Evolutionary conservation across 2,113 vertebrate species (phyloP).

Genomic region (Azemiops feae): DNA sequence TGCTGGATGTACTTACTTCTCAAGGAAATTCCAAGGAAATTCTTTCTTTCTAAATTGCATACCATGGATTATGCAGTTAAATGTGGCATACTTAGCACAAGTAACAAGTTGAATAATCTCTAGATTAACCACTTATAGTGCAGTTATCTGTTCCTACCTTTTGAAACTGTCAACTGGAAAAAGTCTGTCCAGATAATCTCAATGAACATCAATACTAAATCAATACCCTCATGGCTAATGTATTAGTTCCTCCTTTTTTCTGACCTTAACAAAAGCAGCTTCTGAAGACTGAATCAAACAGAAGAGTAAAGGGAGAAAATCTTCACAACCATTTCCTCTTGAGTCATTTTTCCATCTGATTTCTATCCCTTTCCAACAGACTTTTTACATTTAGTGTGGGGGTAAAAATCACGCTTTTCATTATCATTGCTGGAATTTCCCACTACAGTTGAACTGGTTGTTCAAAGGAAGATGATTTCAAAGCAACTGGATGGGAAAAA

Average conservation of each 20-base stretch:
- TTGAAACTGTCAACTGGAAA: neutral
- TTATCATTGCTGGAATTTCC: neutral
- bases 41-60: neutral
- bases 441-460: neutral
- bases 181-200: neutral
- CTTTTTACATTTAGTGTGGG: neutral
- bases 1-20: neutral
- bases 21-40: neutral
- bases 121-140: neutral
- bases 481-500: neutral
- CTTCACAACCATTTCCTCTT: neutral
- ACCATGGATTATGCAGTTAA: neutral
- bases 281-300: neutral
- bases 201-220: neutral
- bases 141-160: neutral
- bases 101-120: neutral
- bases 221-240: neutral
- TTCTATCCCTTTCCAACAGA: neutral
- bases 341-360: neutral
- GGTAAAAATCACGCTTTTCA: too few species aligned
- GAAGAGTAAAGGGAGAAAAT: neutral
- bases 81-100: neutral
- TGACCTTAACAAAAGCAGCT: neutral
- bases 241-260: neutral
- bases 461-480: neutral